Conservation (phyloP, 2,888 invertebrate species). For the Leptogaster cylindrica region DNA sequence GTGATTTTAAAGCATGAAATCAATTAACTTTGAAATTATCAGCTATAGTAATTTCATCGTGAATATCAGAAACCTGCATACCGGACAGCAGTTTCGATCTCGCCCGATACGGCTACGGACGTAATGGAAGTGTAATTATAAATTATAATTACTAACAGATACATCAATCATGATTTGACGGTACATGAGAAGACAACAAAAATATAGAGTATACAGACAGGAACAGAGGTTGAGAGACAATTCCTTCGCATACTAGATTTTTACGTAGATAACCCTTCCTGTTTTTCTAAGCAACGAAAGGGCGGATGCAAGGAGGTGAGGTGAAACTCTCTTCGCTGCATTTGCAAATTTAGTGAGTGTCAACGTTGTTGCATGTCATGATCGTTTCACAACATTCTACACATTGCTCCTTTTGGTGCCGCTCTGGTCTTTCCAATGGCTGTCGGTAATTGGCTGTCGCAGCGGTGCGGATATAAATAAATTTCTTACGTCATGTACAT, state of each 20-base stretch:
- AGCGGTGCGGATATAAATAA: slow-evolving; percentile 5
- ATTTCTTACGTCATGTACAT: slow-evolving; percentile 13
- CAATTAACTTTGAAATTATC: slow-evolving; percentile 15
- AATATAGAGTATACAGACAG: neutral
- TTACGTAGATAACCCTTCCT: neutral
- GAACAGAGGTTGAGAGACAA: neutral
- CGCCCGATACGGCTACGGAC: neutral
- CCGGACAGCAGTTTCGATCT: neutral
- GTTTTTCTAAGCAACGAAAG: no score
- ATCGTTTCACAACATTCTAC: neutral
- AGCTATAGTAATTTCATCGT: neutral
- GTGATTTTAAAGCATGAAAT: slow-evolving; percentile 3
- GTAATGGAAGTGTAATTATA: slow-evolving; percentile 14
- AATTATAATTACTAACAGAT: slow-evolving; percentile 20
- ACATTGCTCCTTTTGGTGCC: neutral
- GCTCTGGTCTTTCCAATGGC: slow-evolving; percentile 8
- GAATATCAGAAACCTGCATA: neutral
- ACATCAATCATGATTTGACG: slow-evolving; percentile 17
- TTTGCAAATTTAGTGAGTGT: slow-evolving; percentile 24
- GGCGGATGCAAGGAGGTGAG: neutral
- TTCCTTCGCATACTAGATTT: neutral
- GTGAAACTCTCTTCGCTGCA: slow-evolving; percentile 7
- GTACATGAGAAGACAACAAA: neutral
- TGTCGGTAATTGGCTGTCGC: slow-evolving; percentile 18
- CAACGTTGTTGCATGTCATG: slow-evolving; percentile 14